Conservation (phyloP, 2,797 vertebrate species). For the Dermochelys coriacea region DNA sequence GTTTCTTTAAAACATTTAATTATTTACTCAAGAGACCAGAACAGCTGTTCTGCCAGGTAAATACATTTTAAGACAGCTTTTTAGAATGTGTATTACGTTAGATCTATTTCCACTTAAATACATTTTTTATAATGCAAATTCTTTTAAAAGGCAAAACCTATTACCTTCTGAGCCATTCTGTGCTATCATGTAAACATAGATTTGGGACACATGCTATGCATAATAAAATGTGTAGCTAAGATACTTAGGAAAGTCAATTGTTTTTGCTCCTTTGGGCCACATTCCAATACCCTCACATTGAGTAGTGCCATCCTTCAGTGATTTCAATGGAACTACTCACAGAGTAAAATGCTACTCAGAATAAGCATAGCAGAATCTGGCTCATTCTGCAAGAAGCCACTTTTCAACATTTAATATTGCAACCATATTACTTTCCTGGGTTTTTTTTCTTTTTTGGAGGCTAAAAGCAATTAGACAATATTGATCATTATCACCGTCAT, state of each 20-base stretch:
- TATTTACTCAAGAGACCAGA: constrained; percentile 75
- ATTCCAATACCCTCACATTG: accelerated
- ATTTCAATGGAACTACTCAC: not conserved
- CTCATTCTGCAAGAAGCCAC: not conserved
- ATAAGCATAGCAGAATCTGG: not conserved
- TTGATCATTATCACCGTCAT: not conserved
- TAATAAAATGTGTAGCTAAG: constrained; percentile 40
- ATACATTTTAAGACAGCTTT: constrained; percentile 63
- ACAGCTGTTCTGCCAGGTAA: constrained; percentile 75
- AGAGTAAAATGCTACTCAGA: not conserved
- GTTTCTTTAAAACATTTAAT: constrained; percentile 74
- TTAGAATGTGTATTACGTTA: constrained; percentile 54
- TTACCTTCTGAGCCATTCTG: constrained; percentile 49
- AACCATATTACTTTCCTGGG: not conserved
- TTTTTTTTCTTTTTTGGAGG: not conserved
- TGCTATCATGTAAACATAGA: constrained; percentile 51
- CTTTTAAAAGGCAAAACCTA: constrained; percentile 59
- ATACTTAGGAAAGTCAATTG: constrained; percentile 2
- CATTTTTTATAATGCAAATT: constrained; percentile 63
- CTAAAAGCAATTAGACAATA: not conserved
- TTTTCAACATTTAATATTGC: not conserved
- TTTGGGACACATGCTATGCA: constrained; percentile 24
- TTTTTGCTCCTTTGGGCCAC: not conserved
- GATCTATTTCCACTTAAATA: constrained; percentile 70
- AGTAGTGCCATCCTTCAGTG: accelerated